Evolutionary conservation across 2,113 vertebrate genomes (phyloP), one percentile per base, ranked within the genome.

Genomic region (Chamaea fasciata): DNA sequence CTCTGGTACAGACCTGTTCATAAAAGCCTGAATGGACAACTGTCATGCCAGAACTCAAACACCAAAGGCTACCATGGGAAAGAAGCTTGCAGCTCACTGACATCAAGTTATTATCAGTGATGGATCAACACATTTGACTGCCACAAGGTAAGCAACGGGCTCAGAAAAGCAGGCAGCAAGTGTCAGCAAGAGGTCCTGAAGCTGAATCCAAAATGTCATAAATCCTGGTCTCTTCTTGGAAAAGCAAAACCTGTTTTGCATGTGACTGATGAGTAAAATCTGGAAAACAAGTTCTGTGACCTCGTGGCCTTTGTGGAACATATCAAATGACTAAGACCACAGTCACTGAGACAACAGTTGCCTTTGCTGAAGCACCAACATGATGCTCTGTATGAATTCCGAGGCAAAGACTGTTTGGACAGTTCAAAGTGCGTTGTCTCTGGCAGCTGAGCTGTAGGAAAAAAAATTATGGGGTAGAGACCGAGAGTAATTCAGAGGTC

Each of bases 271-370:
- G 56, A 78, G 42, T 26, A 15, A 87, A 83, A 80, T 33, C 26
- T 42, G 22, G 20, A 83, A 87, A 82, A 74, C 37, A 65, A 44
- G 13, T 65, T 69, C 33, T 77, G 59, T 19, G 49, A 28, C 33
- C 30, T 47, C 8, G 9, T 53, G 37, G 63, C 31, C 46, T 85
- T 69, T 47, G 39, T 7, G 5, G 20, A 82, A 28, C n/a, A 26
- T 26, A 42, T 26, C 14, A 49, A 70, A 8, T 30, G n/a, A 82
- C 24, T 16, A 84, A 65, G 42, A 67, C 15, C 31, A 46, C 55
- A 69, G 57, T 12, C 2, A 4, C 39, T 0, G 2, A 35, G 23
- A 28, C 23, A 18, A 4, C 15, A 13, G 30, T 50, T 5, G 35
- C 31, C 55, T 60, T 65, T 26, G 24, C 76, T 85, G 82, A 60